These are phyloP conservation scores for Ruditapes philippinarum DNA, from an alignment of 1,140 invertebrate genomes.

Conservation along the genomic window DNA sequence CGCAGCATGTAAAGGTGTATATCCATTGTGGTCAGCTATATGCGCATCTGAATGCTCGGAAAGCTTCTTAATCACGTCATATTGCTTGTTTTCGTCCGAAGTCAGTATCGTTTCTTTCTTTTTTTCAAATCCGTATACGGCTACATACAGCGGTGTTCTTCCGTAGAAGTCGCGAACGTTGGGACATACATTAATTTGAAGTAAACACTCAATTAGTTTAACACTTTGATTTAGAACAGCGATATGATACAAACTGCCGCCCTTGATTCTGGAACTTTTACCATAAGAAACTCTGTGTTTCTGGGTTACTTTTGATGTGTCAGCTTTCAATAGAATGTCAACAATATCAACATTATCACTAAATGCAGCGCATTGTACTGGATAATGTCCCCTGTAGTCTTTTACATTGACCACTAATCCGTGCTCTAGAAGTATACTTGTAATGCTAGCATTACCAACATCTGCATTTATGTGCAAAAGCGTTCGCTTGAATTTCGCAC, in stretches of 20 bases:
- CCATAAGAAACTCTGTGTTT: slow-evolving; percentile 11
- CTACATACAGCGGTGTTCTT: neutral
- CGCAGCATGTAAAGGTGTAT: slow-evolving; percentile 24
- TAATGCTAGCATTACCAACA: neutral
- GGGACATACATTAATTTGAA: neutral
- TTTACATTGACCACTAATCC: neutral
- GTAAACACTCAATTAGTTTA: neutral
- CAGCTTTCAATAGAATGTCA: slow-evolving; percentile 11
- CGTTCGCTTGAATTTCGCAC: slow-evolving; percentile 24
- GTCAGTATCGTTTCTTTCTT: too few relatives aligned
- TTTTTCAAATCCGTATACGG: neutral
- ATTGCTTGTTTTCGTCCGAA: too few relatives aligned
- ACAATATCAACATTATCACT: slow-evolving; percentile 16
- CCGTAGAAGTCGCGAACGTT: slow-evolving; percentile 23
- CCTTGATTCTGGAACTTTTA: slow-evolving; percentile 32
- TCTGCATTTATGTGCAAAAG: slow-evolving; percentile 45
- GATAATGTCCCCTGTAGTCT: slow-evolving; percentile 39
- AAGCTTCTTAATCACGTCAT: neutral
- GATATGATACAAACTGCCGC: slow-evolving; percentile 21
- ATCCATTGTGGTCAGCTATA: neutral
- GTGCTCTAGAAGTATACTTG: neutral
- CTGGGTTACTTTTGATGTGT: neutral
- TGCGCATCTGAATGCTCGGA: neutral
- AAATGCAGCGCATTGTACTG: slow-evolving; percentile 41
- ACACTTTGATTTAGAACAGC: slow-evolving; percentile 32